These are phyloP conservation scores for Myrmecophaga tridactyla DNA, from an alignment of 2,113 vertebrate species.

Conservation along the genomic window DNA sequence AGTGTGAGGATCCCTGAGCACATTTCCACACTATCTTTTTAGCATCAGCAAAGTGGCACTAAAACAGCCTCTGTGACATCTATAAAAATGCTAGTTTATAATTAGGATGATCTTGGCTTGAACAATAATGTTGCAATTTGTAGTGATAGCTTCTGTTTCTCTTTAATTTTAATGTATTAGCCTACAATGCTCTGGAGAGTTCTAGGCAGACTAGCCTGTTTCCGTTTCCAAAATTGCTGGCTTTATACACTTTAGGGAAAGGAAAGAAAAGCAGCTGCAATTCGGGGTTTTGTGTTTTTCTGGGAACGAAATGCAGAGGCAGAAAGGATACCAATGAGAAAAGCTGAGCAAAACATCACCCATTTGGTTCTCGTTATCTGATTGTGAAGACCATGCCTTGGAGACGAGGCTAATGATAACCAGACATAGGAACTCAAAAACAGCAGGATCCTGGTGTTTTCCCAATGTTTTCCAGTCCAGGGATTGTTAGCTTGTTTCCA, in stretches of 20 bases:
- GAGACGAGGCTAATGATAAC: neutral
- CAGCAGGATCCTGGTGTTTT: neutral
- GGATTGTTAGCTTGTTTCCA: neutral
- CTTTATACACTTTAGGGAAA: constrained; percentile 27
- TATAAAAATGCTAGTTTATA: constrained; percentile 51
- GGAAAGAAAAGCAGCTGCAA: neutral
- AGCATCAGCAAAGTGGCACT: constrained; percentile 45
- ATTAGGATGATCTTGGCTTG: constrained; percentile 45
- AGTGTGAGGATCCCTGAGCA: constrained; percentile 44
- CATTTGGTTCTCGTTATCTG: neutral
- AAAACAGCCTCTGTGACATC: constrained; percentile 33
- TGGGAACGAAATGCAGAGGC: neutral
- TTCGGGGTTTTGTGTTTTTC: neutral
- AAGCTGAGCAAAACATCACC: neutral
- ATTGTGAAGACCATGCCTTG: neutral
- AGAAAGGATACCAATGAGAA: neutral
- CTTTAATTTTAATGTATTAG: constrained; percentile 74
- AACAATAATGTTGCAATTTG: constrained; percentile 72
- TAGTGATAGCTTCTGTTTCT: constrained; percentile 69
- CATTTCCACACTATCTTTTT: constrained; percentile 57
- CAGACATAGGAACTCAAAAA: neutral
- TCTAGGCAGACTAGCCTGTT: constrained; percentile 50
- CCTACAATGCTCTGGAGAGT: constrained; percentile 64
- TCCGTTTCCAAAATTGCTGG: constrained; percentile 34
- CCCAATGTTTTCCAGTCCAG: rapidly evolving